Base-by-base conservation (phyloP, 2,888 invertebrate species). In the Dinocampus coccinellae region DNA sequence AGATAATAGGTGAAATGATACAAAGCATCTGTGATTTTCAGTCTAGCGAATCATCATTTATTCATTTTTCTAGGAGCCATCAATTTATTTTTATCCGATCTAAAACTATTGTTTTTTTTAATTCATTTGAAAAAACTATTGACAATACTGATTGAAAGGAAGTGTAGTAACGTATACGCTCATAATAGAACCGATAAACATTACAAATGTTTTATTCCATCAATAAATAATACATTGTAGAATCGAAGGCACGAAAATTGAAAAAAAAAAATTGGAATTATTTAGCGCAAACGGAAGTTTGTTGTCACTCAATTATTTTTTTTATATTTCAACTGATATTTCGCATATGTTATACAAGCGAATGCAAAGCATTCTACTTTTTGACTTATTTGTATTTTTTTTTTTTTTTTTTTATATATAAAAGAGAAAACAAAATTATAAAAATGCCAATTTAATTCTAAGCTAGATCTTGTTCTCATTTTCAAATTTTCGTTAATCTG, bases 1-100 rank as follows among this genome's bases (percentile, higher is more conserved):
- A 3, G 47, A 16, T 47, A 16, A 20, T 79, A 79, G 76, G 75
- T 75, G 70, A 73, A 69, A 64, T 73, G 16, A 47, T 47, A 20
- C 20, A 4, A 47, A 16, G 9, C 16, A 47, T 6, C 1, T 16
- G 7, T 47, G 2, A 16, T 47, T 47, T 47, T 47, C 47, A 47
- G 9, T 47, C 20, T 47, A 47, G 47, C 47, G 16, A 47, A 47
- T 16, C 47, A 47, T 47, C 47, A 82, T 79, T 76, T 78, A 82
- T 84, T 83, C 83, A 83, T 84, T 85, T 83, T 85, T 84, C 85
- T 82, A 85, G 83, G 83, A 86, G 83, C 83, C 85, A 87, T 84
- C 85, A 81, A 79, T 79, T 79, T 81, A 75, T 77, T 78, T 78
- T 33, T 42, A 58, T 33, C 62, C 6, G 53, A 24, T 63, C 61